Percentiles rank a stretch among this genome's conserved stretches.
Evolutionary conservation across 1,140 invertebrate species (phyloP).

Genomic region (Zaprionus camerounensis): DNA sequence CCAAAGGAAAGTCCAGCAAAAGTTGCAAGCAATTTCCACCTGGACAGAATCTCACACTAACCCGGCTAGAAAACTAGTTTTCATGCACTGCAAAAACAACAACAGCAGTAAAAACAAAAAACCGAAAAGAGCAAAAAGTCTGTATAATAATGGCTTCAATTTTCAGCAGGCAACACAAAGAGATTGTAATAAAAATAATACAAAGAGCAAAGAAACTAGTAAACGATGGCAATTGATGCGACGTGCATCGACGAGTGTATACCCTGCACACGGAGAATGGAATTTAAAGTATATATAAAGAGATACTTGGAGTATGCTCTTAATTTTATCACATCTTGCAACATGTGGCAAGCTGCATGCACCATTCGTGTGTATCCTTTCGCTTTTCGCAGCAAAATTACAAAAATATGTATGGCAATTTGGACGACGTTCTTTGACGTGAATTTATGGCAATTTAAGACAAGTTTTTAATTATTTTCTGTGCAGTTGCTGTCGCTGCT

Average conservation of each 20-base stretch:
- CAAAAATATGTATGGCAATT: conserved; percentile 70
- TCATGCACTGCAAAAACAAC: conserved; percentile 51
- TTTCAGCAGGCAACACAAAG: conserved; percentile 59
- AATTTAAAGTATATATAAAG: not conserved
- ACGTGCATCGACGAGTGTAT: not conserved
- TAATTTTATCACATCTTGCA: conserved; percentile 1
- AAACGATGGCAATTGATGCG: not conserved
- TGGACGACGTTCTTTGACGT: conserved; percentile 77
- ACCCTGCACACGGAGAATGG: conserved; percentile 9
- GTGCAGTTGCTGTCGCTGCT: conserved; percentile 30
- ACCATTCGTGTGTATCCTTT: not conserved
- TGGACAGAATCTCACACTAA: conserved; percentile 65
- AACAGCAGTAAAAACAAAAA: conserved; percentile 44
- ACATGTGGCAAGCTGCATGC: conserved; percentile 9
- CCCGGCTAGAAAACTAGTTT: conserved; percentile 67
- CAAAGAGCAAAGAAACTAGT: conserved; percentile 16
- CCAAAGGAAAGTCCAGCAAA: conserved; percentile 61
- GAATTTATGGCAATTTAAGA: conserved; percentile 83
- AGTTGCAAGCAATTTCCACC: conserved; percentile 65
- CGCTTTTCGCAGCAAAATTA: conserved; percentile 19
- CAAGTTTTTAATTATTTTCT: conserved; percentile 82
- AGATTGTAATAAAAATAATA: conserved; percentile 72
- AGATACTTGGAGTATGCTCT: not conserved
- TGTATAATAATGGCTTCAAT: conserved; percentile 78
- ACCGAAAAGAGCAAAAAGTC: conserved; percentile 47